Evolutionary conservation across 2,113 vertebrate species (phyloP).

Genomic region (Zingel zingel): DNA sequence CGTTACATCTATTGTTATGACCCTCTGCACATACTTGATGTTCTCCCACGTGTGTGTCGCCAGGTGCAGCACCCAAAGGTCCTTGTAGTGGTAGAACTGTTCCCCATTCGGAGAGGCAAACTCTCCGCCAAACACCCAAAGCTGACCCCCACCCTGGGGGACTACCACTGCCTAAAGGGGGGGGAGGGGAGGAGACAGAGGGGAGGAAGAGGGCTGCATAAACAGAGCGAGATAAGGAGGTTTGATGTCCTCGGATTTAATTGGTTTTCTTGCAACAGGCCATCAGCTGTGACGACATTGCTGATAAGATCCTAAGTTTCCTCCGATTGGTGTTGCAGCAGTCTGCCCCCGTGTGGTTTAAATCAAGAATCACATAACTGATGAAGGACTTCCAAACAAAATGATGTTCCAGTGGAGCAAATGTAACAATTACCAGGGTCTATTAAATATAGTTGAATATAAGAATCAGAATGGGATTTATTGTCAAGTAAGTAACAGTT

Average conservation of each 20-base stretch:
- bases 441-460: neutral
- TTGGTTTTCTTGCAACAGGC: slow-evolving; percentile 14
- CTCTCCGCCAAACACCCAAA: slow-evolving; percentile 98
- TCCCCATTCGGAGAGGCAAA: slow-evolving; percentile 95
- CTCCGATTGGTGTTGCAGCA: neutral
- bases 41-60: slow-evolving; percentile 93
- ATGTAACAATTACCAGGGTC: neutral
- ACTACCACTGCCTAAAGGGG: slow-evolving; percentile 89
- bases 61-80: slow-evolving; percentile 97
- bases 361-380: slow-evolving; percentile 5
- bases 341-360: slow-evolving; percentile 66
- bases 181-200: neutral
- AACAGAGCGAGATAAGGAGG: slow-evolving; percentile 13
- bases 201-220: neutral
- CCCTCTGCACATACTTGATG: slow-evolving; percentile 88
- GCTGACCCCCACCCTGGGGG: slow-evolving; percentile 91
- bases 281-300: slow-evolving; percentile 23
- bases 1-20: neutral
- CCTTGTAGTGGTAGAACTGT: slow-evolving; percentile 98
- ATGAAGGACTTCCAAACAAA: neutral
- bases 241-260: slow-evolving; percentile 17
- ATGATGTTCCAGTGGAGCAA: neutral
- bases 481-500: too few species aligned
- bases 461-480: neutral
- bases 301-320: neutral